These are phyloP conservation scores for Acropternis orthonyx DNA, from an alignment of 2,797 vertebrate species.

Conservation along the genomic window DNA sequence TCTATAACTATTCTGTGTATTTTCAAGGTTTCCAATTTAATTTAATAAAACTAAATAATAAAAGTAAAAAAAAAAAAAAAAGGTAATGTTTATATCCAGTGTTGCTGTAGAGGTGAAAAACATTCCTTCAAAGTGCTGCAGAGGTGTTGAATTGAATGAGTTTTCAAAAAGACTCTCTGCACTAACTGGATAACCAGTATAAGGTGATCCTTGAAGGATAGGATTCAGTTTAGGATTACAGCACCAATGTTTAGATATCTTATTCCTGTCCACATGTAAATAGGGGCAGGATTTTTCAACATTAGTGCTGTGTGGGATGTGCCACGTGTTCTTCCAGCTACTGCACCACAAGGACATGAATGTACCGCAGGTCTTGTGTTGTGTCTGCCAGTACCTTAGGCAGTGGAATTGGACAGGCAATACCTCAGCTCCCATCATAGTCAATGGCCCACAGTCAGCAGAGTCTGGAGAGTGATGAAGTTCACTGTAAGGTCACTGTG, in stretches of 20 bases:
- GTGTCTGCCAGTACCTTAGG: background rate
- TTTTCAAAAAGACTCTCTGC: background rate
- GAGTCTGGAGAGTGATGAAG: background rate
- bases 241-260: background rate
- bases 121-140: background rate
- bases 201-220: background rate
- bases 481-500: background rate
- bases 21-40: background rate
- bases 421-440: background rate
- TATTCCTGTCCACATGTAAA: background rate
- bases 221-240: background rate
- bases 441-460: background rate
- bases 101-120: background rate
- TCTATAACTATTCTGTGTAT: background rate
- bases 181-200: background rate
- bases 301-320: background rate
- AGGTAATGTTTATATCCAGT: background rate
- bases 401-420: background rate
- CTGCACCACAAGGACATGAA: fast-evolving
- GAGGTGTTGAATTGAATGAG: background rate
- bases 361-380: background rate
- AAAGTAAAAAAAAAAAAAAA: too few species aligned
- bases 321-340: background rate
- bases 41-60: background rate
- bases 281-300: background rate